These are phyloP conservation scores for Drosophila mettleri DNA, from an alignment of 2,888 invertebrate genomes.

Conservation along the genomic window DNA sequence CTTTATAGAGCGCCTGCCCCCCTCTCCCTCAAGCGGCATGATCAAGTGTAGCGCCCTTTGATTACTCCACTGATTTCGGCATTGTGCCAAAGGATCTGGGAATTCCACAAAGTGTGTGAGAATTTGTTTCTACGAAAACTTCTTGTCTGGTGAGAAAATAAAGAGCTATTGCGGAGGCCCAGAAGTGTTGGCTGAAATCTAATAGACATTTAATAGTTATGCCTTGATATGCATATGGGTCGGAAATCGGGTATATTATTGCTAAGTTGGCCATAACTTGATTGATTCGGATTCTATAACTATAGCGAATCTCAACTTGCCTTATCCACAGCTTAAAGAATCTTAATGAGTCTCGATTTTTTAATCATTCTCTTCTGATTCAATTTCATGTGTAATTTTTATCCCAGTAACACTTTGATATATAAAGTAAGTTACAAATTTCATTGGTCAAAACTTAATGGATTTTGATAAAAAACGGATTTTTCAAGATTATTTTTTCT, in stretches of 20 bases:
- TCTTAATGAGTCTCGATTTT: too few relatives aligned
- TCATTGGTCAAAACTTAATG: too few relatives aligned
- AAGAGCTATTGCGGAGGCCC: neutral
- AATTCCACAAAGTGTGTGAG: neutral
- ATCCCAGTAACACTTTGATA: too few relatives aligned
- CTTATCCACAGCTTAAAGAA: too few relatives aligned
- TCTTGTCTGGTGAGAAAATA: conserved; percentile 3
- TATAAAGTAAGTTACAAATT: too few relatives aligned
- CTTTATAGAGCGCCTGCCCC: conserved; percentile 23
- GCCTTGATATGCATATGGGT: neutral
- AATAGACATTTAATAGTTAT: neutral
- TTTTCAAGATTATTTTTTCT: too few relatives aligned
- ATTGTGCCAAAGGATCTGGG: conserved; percentile 22
- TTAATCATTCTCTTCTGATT: too few relatives aligned
- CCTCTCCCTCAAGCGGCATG: neutral
- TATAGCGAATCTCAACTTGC: too few relatives aligned
- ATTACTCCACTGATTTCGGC: conserved; percentile 10
- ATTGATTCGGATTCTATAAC: too few relatives aligned
- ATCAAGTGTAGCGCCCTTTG: conserved; percentile 48
- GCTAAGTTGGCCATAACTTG: neutral
- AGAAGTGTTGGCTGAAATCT: neutral
- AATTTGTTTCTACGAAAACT: conserved; percentile 28
- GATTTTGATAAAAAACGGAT: too few relatives aligned
- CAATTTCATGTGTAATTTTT: too few relatives aligned
- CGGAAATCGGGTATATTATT: neutral